Base-by-base conservation (phyloP, 2,888 invertebrate species). In the Amphipoea lucens region DNA sequence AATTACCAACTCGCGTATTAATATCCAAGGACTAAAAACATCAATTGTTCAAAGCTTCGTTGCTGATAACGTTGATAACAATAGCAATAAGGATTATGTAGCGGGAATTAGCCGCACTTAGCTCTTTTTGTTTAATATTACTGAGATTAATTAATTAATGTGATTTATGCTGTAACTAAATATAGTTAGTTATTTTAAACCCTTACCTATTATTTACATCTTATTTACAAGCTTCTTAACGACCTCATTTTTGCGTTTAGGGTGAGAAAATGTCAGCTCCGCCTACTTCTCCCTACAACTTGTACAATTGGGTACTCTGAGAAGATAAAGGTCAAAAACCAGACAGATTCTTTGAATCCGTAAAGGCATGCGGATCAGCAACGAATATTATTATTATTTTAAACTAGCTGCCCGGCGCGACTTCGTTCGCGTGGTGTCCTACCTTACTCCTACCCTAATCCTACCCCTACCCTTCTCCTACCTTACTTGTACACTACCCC, bases 1-100 rank as follows among this genome's bases (percentile, higher is more conserved):
- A 92, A 76, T 83, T 23, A 54, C 11, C 17, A 69, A 77, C 23
- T 77, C 67, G 75, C 68, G 71, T 40, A 2, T 45, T 14, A 70
- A 60, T 60, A 11, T 29, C n/a, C 12, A 63, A 72, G 57, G 68
- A 60, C 48, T 82, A n/a, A 65, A 42, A 68, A 82, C 12, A 65
- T 20, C 14, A 36, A 63, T n/a, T 63, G 14, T 62, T 54, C 2
- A 45, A 63, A 78, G 45, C n/a, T 40, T 70, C n/a, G 17, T 29
- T 68, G 23, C 76, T 72, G 20, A 36, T 23, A 51, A 51, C 11
- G 9, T 74, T 69, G 5, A 75, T 51, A 11, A 36, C 4, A 29
- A 48, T 29, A 48, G n/a, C 17, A 23, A 2, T 23, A 62, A 36
- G 48, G 72, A 65, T 20, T 71, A 14, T 62, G 62, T 42, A 5